Evolutionary conservation across 2,888 invertebrate species (phyloP).

Genomic region (Eupeodes luniger): DNA sequence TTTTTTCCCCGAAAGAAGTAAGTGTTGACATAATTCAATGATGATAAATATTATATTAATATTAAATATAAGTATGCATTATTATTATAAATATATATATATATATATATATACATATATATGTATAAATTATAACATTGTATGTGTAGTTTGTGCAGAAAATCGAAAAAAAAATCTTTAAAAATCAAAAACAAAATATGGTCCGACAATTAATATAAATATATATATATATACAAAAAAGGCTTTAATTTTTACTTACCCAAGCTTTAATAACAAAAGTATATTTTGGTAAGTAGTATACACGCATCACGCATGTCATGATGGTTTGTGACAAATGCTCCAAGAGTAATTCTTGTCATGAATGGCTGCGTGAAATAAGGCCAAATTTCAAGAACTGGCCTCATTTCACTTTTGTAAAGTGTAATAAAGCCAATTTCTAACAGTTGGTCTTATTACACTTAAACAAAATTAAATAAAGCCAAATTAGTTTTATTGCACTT

Average conservation of each 20-base stretch:
- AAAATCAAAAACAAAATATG: conserved; percentile 44
- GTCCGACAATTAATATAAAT: conserved; percentile 71
- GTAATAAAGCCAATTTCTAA: too few relatives aligned
- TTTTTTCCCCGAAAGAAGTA: conserved; percentile 32
- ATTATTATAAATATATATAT: conserved; percentile 62
- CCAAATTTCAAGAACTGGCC: too few relatives aligned
- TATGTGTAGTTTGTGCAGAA: conserved; percentile 74
- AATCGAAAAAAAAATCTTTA: conserved; percentile 40
- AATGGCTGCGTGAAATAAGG: too few relatives aligned
- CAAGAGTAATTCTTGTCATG: too few relatives aligned
- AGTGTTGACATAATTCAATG: conserved; percentile 52
- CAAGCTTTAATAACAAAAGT: too few relatives aligned
- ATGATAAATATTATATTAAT: conserved; percentile 75
- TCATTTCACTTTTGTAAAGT: too few relatives aligned
- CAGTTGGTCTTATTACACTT: too few relatives aligned
- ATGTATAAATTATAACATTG: conserved; percentile 57
- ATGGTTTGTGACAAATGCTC: too few relatives aligned
- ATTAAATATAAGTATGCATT: conserved; percentile 72
- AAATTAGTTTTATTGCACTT: too few relatives aligned
- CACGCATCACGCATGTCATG: too few relatives aligned
- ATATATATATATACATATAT: conserved; percentile 3
- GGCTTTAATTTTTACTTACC: background rate
- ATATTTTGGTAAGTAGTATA: too few relatives aligned
- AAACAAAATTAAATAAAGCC: too few relatives aligned
- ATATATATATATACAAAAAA: conserved; percentile 58